These are phyloP conservation scores for Taenaris catops DNA, from an alignment of 2,888 invertebrate species.

Conservation along the genomic window DNA sequence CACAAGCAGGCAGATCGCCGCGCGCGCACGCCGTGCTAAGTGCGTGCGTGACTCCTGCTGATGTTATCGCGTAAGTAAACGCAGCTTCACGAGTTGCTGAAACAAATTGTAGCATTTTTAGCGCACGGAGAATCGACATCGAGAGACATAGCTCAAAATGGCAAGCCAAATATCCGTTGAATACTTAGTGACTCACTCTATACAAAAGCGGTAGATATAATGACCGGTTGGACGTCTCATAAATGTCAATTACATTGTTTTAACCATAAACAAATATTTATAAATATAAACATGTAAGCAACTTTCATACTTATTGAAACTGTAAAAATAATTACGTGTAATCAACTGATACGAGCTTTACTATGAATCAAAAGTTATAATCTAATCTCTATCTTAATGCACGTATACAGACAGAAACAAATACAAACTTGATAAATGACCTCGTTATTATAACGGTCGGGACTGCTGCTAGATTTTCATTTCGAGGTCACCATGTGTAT, in stretches of 20 bases:
- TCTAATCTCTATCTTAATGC: conserved; percentile 47
- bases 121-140: too few species aligned
- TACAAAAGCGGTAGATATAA: too few species aligned
- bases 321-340: conserved; percentile 27
- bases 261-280: conserved; percentile 18
- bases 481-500: conserved; percentile 66
- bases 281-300: conserved; percentile 11
- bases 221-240: too few species aligned
- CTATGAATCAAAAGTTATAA: conserved; percentile 34
- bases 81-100: conserved; percentile 95
- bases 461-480: conserved; percentile 69
- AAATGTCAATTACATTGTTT: too few species aligned
- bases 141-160: too few species aligned
- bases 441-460: conserved; percentile 75
- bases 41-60: conserved; percentile 95
- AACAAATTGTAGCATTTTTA: too few species aligned
- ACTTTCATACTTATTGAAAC: conserved; percentile 22
- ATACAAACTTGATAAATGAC: conserved; percentile 71
- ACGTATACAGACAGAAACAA: conserved; percentile 58
- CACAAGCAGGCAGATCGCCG: conserved; percentile 92
- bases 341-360: conserved; percentile 28
- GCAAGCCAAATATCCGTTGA: too few species aligned
- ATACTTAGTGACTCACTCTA: too few species aligned
- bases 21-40: conserved; percentile 95
- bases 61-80: conserved; percentile 95